Evolutionary conservation across 2,113 vertebrate genomes (phyloP).

Genomic region (Melanerpes formicivorus): DNA sequence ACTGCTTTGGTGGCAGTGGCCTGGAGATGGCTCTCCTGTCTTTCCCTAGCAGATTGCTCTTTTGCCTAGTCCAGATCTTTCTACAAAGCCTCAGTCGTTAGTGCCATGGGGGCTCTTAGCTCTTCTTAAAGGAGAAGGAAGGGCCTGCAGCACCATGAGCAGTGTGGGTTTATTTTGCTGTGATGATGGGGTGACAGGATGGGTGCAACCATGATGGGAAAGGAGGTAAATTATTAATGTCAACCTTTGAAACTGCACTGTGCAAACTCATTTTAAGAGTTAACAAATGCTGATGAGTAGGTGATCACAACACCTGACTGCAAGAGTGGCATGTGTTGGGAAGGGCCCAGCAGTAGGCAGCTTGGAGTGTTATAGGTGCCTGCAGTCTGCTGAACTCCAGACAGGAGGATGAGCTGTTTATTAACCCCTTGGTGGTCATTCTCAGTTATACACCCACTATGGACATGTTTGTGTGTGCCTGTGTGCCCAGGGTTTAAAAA

Average conservation of each 20-base stretch:
- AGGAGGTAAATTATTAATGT: background rate
- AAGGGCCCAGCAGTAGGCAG: background rate
- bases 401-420: background rate
- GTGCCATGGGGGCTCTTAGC: background rate
- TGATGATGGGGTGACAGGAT: background rate
- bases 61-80: background rate
- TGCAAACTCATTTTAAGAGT: background rate
- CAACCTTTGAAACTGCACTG: background rate
- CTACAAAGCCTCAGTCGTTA: background rate
- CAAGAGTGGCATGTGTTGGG: background rate
- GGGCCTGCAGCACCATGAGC: background rate
- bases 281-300: background rate
- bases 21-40: slow-evolving; percentile 60
- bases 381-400: background rate
- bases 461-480: fast-evolving
- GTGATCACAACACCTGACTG: background rate
- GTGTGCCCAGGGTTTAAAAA: fast-evolving
- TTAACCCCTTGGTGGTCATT: background rate
- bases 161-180: background rate
- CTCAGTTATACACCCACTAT: fast-evolving
- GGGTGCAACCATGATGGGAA: background rate
- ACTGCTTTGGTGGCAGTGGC: slow-evolving; percentile 20
- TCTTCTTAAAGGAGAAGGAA: background rate
- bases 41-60: background rate
- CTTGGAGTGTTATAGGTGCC: background rate